Base-by-base conservation (phyloP, 1,140 invertebrate genomes). In the Hirudo medicinalis region DNA sequence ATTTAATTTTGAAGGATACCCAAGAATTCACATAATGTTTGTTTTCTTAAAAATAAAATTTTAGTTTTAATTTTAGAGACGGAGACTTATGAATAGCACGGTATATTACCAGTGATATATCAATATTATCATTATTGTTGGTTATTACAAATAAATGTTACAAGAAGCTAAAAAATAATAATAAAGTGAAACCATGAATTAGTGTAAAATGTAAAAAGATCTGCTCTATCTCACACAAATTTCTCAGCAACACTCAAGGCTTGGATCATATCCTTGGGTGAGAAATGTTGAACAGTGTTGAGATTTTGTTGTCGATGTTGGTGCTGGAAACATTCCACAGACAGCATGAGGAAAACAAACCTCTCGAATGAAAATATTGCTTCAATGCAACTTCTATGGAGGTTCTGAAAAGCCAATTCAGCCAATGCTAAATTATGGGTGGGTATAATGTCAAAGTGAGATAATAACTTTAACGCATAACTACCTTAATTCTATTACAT, bases 221-320 rank as follows among this genome's bases (percentile, higher is more conserved):
- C 9, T 5, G 9, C 2, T 25, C 9, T 13, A 63, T 63, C 29
- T 63, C 43, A 63, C 57, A 63, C 57, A 20, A 32, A 22, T 13
- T 11, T 63, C 29, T 63, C 57, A 63, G 29, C 22, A 11, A 63
- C 2, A 25, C 19, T 32, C 15, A 63, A 63, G 1, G 57, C 57
- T 22, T 63, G 22, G 8, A 25, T 63, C 57, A 63, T 25, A 3
- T 63, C 22, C 29, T 63, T 22, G 57, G 29, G 8, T 15, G 57
- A 63, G 22, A 63, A 32, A 11, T 63, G 57, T 63, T 63, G 57
- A 1, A 15, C 15, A 17, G 43, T 5, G 43, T 49, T 49, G 9
- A 17, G 57, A 63, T 19, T 3, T 63, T 63, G 57, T 63, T 63
- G 57, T 32, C 19, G 57, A 2, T 63, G 57, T 63, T 63, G 57